Percentiles rank a stretch among this genome's conserved stretches.
Evolutionary conservation across 2,113 vertebrate species (phyloP).

Genomic region (Heteronetta atricapilla): DNA sequence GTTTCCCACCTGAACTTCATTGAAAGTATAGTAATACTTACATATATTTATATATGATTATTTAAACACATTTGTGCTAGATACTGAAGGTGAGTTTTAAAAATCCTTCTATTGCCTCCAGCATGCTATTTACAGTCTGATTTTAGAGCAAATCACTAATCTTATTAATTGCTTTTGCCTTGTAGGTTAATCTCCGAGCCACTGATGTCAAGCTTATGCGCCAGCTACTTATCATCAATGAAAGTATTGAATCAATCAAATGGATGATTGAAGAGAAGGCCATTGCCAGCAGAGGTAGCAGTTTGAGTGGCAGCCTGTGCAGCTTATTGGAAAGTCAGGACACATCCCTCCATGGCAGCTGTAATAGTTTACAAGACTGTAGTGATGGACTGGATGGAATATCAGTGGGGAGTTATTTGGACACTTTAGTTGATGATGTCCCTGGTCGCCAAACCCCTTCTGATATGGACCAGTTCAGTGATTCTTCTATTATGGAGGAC

Average conservation of each 20-base stretch:
- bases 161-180: neutral
- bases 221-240: conserved; percentile 94
- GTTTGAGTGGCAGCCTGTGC: conserved; percentile 90
- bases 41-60: neutral
- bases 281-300: conserved; percentile 88
- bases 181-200: conserved; percentile 88
- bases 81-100: too few species aligned
- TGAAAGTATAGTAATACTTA: neutral
- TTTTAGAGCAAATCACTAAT: neutral
- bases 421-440: conserved; percentile 91
- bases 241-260: conserved; percentile 94
- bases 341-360: conserved; percentile 85
- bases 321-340: conserved; percentile 92
- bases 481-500: conserved; percentile 79
- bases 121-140: neutral
- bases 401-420: conserved; percentile 95
- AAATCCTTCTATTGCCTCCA: neutral
- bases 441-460: conserved; percentile 85
- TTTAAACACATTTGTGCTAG: neutral
- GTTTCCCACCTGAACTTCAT: neutral
- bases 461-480: conserved; percentile 85
- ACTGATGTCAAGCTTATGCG: conserved; percentile 93
- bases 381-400: conserved; percentile 90
- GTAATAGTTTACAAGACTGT: conserved; percentile 85
- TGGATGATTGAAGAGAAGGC: conserved; percentile 95